These are phyloP conservation scores for Elephantulus edwardii DNA, from an alignment of 2,113 vertebrate genomes.

Conservation along the genomic window DNA sequence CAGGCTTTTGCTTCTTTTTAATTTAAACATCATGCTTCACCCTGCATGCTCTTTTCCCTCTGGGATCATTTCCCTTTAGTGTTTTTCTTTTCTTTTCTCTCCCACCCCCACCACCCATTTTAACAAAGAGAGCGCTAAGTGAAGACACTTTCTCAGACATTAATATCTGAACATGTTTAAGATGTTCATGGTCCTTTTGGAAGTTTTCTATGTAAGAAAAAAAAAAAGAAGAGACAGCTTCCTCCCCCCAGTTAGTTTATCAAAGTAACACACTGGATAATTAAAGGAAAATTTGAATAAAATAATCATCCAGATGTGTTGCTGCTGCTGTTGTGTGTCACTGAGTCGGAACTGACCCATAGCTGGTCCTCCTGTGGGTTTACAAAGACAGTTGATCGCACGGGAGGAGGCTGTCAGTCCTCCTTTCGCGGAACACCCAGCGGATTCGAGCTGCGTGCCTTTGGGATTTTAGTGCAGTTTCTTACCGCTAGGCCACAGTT, in stretches of 20 bases:
- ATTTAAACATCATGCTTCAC: not conserved
- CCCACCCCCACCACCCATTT: no score
- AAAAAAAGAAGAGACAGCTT: no score
- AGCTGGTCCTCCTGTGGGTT: no score
- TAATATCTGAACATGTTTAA: not conserved
- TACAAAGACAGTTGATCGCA: no score
- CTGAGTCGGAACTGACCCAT: no score
- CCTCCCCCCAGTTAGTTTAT: not conserved
- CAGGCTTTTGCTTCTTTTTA: no score
- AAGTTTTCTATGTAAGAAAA: no score
- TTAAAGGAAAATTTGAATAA: not conserved
- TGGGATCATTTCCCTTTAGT: not conserved
- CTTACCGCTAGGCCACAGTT: not conserved
- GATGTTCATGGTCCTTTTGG: not conserved
- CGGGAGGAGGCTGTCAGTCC: no score
- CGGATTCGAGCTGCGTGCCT: no score
- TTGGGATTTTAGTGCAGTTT: no score
- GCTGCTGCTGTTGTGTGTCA: no score
- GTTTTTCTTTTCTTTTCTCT: not conserved
- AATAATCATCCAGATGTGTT: not conserved
- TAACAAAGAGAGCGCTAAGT: not conserved
- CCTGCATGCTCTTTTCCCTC: not conserved
- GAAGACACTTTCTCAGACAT: not conserved
- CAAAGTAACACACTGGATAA: not conserved
- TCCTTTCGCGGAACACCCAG: no score